Base-by-base conservation (phyloP, 2,797 vertebrate species). In the Holocentrus rufus region DNA sequence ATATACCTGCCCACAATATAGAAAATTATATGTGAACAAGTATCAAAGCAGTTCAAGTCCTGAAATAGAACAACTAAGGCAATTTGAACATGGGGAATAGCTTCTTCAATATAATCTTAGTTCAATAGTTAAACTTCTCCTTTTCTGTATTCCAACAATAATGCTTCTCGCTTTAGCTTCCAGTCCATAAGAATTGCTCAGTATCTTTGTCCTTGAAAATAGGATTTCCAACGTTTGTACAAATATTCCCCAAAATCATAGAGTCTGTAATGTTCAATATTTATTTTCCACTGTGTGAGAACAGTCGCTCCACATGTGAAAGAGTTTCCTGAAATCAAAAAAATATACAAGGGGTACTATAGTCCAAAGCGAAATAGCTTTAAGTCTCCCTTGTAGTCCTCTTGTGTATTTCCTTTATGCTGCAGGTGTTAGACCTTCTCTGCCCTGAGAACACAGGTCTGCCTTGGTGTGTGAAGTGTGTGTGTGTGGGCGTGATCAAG, bases 21-120 rank as follows among this genome's bases (percentile, higher is more conserved):
- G 92, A 95, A 94, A 94, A 94, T 94, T 93, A 94, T 94, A 94
- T 73, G 88, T 91, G 89, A 88, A 89, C 93, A 92, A 92, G 93
- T 92, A 90, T 89, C 70, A 87, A 90, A 91, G 89, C 81, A 65
- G 82, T 85, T 89, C 73, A 84, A 93, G 90, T 94, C 92, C 92
- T 92, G 91, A 89, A 92, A 91, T 81, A 93, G 92, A 93, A 93
- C 90, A 88, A 91, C 92, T 92, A 93, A 94, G 92, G 92, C 93
- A 93, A 92, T 90, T 89, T 89, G 84, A 92, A 91, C 81, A 78
- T 85, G 86, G 76, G 86, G 86, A 89, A 87, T 71, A 88, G 70
- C 64, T 86, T 87, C 79, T 82, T 89, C 79, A 86, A 83, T 83
- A 87, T 85, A 82, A 79, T 89, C 81, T 87, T 80, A 80, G 80